Conservation (phyloP, 1,140 invertebrate species). For the Temnothorax curvispinosus region DNA sequence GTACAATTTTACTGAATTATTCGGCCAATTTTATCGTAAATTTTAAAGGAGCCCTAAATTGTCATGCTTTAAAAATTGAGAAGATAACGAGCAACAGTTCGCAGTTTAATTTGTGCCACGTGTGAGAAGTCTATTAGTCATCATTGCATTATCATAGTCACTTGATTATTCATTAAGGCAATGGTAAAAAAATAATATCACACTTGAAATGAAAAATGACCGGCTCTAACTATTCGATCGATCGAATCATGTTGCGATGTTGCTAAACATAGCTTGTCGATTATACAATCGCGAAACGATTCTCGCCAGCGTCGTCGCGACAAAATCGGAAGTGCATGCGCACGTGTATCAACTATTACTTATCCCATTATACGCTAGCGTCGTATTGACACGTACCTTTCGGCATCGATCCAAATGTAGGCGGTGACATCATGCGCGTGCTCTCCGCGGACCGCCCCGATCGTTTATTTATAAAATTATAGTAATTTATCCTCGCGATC, state of each 20-base stretch:
- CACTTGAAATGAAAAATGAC: not conserved
- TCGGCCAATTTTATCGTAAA: not conserved
- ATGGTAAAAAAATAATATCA: not conserved
- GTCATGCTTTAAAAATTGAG: not conserved
- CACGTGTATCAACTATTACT: constrained; percentile 24
- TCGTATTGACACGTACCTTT: constrained; percentile 44
- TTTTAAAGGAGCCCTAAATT: not conserved
- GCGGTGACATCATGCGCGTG: constrained; percentile 70
- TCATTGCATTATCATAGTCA: not conserved
- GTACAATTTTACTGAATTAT: not conserved
- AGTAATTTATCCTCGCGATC: constrained; percentile 60
- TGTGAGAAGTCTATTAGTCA: not conserved
- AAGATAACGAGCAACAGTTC: not conserved
- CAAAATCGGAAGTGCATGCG: constrained; percentile 30
- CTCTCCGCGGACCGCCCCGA: constrained; percentile 39
- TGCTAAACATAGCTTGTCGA: not conserved
- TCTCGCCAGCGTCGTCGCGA: not conserved
- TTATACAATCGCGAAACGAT: constrained; percentile 3
- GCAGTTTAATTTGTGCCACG: not conserved
- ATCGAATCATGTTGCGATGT: not conserved
- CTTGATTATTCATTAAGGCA: not conserved
- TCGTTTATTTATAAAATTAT: constrained; percentile 69
- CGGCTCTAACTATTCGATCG: not conserved
- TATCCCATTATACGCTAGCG: constrained; percentile 36
- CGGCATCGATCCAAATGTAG: constrained; percentile 61